Evolutionary conservation across 2,113 vertebrate genomes (phyloP).

Genomic region (Brachirus orientalis): DNA sequence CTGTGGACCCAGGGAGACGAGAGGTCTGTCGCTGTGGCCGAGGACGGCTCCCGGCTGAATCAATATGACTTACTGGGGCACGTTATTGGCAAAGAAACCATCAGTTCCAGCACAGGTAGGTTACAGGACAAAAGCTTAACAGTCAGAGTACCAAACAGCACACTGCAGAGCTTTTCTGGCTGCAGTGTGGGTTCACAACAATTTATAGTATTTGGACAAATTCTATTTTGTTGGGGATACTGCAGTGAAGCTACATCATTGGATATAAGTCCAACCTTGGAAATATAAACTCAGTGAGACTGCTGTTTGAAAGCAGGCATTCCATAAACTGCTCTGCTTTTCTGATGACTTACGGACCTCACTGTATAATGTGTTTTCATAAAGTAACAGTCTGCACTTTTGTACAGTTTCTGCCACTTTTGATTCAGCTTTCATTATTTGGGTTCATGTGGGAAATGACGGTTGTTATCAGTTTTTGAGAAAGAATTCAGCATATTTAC

Average conservation of each 20-base stretch:
- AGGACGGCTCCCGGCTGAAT: slow-evolving; percentile 96
- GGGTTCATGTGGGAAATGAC: slow-evolving; percentile 38
- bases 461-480: slow-evolving; percentile 33
- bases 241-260: slow-evolving; percentile 5
- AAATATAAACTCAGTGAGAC: slow-evolving; percentile 18
- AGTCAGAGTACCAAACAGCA: background rate
- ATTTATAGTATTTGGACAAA: background rate
- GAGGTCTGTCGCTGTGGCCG: slow-evolving; percentile 92
- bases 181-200: background rate
- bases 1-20: slow-evolving; percentile 94
- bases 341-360: slow-evolving; percentile 4
- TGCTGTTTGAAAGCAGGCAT: slow-evolving; percentile 24
- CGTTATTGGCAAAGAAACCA: slow-evolving; percentile 94
- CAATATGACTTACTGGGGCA: slow-evolving; percentile 97
- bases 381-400: slow-evolving; percentile 60
- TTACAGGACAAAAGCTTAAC: background rate
- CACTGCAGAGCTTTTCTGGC: background rate
- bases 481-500: slow-evolving; percentile 51
- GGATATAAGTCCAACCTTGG: slow-evolving; percentile 14
- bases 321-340: slow-evolving; percentile 6
- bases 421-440: slow-evolving; percentile 64
- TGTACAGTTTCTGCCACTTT: slow-evolving; percentile 51
- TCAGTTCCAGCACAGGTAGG: slow-evolving; percentile 98
- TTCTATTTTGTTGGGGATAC: slow-evolving; percentile 6
- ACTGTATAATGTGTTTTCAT: slow-evolving; percentile 35